Evolutionary conservation across 1,140 invertebrate species (phyloP).

Genomic region (Solenopsis invicta): DNA sequence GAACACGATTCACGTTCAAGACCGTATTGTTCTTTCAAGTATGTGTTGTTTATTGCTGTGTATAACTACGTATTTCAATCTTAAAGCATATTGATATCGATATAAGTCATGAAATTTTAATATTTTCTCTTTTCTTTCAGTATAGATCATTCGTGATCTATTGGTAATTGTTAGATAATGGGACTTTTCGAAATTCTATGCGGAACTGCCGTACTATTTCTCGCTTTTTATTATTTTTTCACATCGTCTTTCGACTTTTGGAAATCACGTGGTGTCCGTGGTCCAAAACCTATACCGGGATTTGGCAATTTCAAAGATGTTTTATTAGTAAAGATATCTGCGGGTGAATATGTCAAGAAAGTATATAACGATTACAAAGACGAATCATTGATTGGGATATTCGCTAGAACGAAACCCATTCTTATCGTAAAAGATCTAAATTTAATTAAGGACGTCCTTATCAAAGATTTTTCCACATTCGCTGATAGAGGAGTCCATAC

Average conservation of each 20-base stretch:
- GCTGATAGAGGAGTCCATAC: conserved; percentile 77
- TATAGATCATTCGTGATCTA: conserved; percentile 81
- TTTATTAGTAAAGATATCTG: conserved; percentile 57
- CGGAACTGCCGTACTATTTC: conserved; percentile 58
- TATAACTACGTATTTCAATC: too few relatives aligned
- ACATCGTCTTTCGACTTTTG: conserved; percentile 78
- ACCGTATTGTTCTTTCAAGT: too few relatives aligned
- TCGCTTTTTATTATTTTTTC: conserved; percentile 71
- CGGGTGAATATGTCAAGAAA: conserved; percentile 54
- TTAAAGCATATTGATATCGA: too few relatives aligned
- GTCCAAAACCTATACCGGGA: conserved; percentile 75
- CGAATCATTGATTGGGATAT: conserved; percentile 84
- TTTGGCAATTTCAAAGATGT: conserved; percentile 81
- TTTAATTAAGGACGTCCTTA: conserved; percentile 85
- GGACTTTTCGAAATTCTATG: conserved; percentile 73
- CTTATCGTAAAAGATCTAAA: conserved; percentile 85
- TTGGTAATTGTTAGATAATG: background rate
- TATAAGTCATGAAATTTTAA: too few relatives aligned
- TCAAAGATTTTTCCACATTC: conserved; percentile 87
- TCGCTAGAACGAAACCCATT: conserved; percentile 78
- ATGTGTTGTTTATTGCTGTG: too few relatives aligned
- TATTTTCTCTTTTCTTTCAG: conserved; percentile 67
- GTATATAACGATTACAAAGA: conserved; percentile 77
- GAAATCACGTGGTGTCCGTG: conserved; percentile 76
- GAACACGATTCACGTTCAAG: too few relatives aligned